A percentile compares a stretch with the other conserved stretches of the same genome.
Evolutionary conservation across 1,140 invertebrate genomes (phyloP).

Genomic region (Dufourea novaeangliae): DNA sequence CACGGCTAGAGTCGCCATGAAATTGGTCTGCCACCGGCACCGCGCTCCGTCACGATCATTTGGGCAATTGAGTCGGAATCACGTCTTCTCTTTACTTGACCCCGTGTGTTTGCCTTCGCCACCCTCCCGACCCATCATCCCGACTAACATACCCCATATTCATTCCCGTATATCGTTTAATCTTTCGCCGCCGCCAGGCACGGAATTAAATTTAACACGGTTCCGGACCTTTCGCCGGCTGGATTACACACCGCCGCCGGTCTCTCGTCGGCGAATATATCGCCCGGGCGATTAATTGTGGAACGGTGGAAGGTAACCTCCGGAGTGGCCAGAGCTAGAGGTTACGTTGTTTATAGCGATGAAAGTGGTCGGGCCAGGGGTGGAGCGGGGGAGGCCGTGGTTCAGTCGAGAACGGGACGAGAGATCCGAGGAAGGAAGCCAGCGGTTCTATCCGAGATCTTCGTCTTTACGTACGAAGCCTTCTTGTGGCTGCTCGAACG

Average conservation of each 20-base stretch:
- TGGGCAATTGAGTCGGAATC: slow-evolving; percentile 30
- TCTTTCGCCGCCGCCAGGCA: background rate
- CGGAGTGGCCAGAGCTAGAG: background rate
- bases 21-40: slow-evolving; percentile 61
- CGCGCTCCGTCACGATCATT: slow-evolving; percentile 25
- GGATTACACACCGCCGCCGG: slow-evolving; percentile 23
- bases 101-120: background rate
- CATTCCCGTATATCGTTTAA: slow-evolving; percentile 16
- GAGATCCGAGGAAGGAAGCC: slow-evolving; percentile 14
- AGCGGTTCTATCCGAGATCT: slow-evolving; percentile 4
- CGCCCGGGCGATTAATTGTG: slow-evolving; percentile 21
- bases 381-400: background rate
- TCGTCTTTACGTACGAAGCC: slow-evolving; percentile 2
- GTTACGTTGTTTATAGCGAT: slow-evolving; percentile 45
- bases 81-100: slow-evolving; percentile 14
- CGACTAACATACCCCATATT: background rate
- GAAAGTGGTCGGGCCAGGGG: slow-evolving; percentile 37
- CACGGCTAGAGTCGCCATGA: slow-evolving; percentile 58
- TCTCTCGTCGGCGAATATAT: background rate
- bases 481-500: background rate
- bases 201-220: slow-evolving; percentile 27
- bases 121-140: no score
- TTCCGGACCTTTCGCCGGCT: background rate
- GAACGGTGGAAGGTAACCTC: no score
- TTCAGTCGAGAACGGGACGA: slow-evolving; percentile 5